A percentile compares a stretch with the other conserved stretches of the same genome.
Conservation (phyloP, 1,140 invertebrate genomes). For the Rhopalosiphum maidis region DNA sequence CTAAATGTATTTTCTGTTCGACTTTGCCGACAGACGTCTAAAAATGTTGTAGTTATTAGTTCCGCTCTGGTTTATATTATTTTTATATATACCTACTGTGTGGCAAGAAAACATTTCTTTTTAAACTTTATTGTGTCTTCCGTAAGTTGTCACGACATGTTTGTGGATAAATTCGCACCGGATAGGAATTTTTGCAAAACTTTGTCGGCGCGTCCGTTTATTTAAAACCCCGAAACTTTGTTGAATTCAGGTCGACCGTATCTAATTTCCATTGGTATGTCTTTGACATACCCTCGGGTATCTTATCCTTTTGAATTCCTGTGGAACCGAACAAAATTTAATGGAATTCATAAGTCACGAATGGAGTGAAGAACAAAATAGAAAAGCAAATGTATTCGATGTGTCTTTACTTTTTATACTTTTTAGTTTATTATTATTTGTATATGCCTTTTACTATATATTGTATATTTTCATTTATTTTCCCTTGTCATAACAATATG, state of each 20-base stretch:
- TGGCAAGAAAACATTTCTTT: slow-evolving; percentile 18
- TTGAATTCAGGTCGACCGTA: slow-evolving; percentile 50
- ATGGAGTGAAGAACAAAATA: neutral
- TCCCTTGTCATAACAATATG: neutral
- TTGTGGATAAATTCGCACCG: slow-evolving; percentile 36
- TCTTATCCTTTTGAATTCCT: slow-evolving; percentile 25
- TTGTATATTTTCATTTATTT: neutral
- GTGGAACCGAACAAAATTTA: slow-evolving; percentile 17
- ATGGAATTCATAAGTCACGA: slow-evolving; percentile 13
- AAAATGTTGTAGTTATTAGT: neutral
- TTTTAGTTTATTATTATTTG: slow-evolving; percentile 8
- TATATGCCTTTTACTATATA: neutral
- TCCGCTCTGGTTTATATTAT: neutral
- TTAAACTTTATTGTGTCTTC: slow-evolving; percentile 22
- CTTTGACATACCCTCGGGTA: slow-evolving; percentile 34
- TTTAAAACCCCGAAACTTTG: slow-evolving; percentile 50
- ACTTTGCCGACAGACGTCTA: neutral
- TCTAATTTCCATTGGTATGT: slow-evolving; percentile 54
- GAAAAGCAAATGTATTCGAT: neutral
- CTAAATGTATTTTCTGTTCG: neutral
- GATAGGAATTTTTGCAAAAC: slow-evolving; percentile 36
- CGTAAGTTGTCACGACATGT: slow-evolving; percentile 13
- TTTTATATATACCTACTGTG: neutral
- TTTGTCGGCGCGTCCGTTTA: slow-evolving; percentile 34
- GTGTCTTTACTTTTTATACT: slow-evolving; percentile 11